Percentiles rank a stretch among this genome's conserved stretches.
These are phyloP conservation scores for Sinella curviseta DNA, from an alignment of 1,140 invertebrate species.

Conservation along the genomic window DNA sequence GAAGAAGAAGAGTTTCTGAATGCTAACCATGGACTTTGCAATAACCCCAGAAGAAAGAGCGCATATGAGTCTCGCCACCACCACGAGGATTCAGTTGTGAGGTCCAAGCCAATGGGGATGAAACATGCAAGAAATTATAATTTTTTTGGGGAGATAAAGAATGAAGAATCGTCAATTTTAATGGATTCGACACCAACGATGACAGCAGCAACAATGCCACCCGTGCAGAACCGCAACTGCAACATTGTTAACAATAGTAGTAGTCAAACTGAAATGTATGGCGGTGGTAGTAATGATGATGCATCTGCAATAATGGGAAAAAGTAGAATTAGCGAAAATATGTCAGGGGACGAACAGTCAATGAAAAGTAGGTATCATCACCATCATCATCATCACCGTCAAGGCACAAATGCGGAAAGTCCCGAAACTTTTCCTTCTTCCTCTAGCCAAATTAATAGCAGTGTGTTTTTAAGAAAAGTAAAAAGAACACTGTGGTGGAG, in stretches of 20 bases:
- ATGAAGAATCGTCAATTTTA: background rate
- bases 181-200: background rate
- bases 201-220: background rate
- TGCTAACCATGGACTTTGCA: background rate
- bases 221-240: too few species aligned
- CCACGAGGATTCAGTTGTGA: background rate
- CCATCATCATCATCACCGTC: too few species aligned
- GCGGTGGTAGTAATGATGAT: too few species aligned
- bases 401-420: background rate
- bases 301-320: too few species aligned
- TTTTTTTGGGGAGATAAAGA: background rate
- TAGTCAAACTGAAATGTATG: background rate
- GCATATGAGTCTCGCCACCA: background rate
- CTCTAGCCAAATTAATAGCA: background rate
- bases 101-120: background rate
- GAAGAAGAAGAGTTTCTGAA: background rate
- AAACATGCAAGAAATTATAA: constrained; percentile 6
- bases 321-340: background rate
- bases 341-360: background rate
- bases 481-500: constrained; percentile 17
- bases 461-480: constrained; percentile 8
- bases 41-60: background rate
- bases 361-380: background rate
- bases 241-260: too few species aligned
- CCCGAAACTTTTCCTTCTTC: background rate